Evolutionary conservation across 2,888 invertebrate species (phyloP).

Genomic region (Tetranychus truncatus): DNA sequence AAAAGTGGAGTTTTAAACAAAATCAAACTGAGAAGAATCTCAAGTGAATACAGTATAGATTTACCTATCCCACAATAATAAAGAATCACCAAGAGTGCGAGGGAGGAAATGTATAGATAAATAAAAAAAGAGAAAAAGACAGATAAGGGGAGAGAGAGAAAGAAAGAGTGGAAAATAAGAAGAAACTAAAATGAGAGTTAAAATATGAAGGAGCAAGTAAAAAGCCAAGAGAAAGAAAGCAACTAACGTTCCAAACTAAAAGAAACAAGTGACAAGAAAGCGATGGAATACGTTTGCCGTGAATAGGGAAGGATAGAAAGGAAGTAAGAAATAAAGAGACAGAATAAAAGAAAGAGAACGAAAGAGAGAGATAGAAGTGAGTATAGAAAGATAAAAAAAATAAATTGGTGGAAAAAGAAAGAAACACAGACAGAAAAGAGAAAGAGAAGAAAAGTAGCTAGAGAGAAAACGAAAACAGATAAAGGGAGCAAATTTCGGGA

Average conservation of each 20-base stretch:
- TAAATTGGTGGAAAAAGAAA: background rate
- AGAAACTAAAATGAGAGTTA: constrained; percentile 10
- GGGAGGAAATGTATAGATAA: background rate
- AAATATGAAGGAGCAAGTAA: background rate
- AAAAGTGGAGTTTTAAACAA: background rate
- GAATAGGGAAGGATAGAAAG: background rate
- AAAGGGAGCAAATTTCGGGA: background rate
- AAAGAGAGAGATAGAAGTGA: background rate
- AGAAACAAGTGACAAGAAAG: background rate
- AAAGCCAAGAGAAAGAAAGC: constrained; percentile 9
- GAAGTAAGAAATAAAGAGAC: background rate
- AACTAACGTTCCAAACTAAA: background rate
- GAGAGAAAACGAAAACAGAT: background rate
- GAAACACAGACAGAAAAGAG: background rate
- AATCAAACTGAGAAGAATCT: background rate
- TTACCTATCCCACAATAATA: background rate
- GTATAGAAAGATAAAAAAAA: background rate
- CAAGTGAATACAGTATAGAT: background rate
- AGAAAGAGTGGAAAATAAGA: background rate
- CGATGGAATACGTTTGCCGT: background rate
- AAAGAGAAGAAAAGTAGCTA: background rate
- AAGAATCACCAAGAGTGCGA: background rate
- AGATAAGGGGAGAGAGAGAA: background rate
- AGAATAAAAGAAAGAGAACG: background rate
- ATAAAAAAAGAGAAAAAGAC: background rate